phyloP scores from a whole-genome alignment of 1,140 invertebrate species.

The Conopomorpha cramerella region DNA sequence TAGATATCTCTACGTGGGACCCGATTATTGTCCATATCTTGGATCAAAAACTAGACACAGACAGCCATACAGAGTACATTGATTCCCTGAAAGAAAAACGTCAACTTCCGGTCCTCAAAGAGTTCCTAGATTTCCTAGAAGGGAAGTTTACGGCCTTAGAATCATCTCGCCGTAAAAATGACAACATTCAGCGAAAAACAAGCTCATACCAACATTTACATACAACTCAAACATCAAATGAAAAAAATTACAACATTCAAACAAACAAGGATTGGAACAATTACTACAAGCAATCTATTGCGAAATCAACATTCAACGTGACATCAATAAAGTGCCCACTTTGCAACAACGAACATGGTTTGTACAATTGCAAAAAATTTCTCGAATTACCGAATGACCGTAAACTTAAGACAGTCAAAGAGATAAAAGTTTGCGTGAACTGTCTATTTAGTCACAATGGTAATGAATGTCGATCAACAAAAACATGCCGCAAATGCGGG shows the following conservation, averaged over 20 bases:
- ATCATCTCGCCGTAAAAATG: neutral
- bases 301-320: constrained; percentile 3
- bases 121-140: neutral
- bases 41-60: neutral
- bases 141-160: neutral
- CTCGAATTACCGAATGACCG: constrained; percentile 4
- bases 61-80: neutral
- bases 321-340: constrained; percentile 6
- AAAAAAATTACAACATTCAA: no score
- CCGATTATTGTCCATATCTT: neutral
- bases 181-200: no score
- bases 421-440: no score
- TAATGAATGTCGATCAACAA: no score
- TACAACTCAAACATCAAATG: no score
- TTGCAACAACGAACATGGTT: constrained; percentile 7
- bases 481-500: no score
- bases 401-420: constrained; percentile 4
- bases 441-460: no score
- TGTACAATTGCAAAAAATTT: constrained; percentile 8
- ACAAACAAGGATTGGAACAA: neutral
- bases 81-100: neutral
- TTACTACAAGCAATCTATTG: neutral
- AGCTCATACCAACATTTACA: no score
- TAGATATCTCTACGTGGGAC: neutral
- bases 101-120: neutral